These are phyloP conservation scores for Piprites chloris DNA, from an alignment of 2,113 vertebrate genomes.

Conservation along the genomic window DNA sequence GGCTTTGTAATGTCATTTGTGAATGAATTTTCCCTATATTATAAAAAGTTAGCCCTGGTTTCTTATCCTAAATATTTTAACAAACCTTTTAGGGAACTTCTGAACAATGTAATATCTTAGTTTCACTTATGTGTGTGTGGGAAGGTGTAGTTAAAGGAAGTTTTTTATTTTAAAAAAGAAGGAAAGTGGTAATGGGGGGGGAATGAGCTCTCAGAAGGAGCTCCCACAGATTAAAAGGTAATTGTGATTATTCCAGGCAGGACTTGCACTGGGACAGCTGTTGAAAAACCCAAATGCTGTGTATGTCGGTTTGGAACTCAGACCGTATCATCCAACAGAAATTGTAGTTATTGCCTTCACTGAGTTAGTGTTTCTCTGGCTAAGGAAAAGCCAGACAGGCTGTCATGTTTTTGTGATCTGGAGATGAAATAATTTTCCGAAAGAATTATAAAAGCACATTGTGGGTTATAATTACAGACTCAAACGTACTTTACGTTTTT, in stretches of 20 bases:
- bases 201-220: not conserved
- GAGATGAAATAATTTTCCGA: not conserved
- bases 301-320: not conserved
- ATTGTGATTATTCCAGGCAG: not conserved
- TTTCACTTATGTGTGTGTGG: not conserved
- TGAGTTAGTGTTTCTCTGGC: not conserved
- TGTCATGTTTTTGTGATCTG: not conserved
- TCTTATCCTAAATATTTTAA: not conserved
- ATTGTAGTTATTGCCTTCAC: not conserved
- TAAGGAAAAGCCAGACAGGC: not conserved
- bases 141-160: not conserved
- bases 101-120: not conserved
- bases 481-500: not conserved
- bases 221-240: not conserved
- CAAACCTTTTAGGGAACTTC: not conserved
- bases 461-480: not conserved
- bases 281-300: not conserved
- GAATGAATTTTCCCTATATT: not conserved
- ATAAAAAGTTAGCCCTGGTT: not conserved
- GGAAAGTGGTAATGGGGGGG: not conserved
- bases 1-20: not conserved
- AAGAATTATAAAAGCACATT: not conserved
- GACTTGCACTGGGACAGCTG: not conserved
- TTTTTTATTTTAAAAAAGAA: not conserved
- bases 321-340: not conserved